Conservation (phyloP, 1,140 invertebrate genomes). For the Ceratitis capitata region DNA sequence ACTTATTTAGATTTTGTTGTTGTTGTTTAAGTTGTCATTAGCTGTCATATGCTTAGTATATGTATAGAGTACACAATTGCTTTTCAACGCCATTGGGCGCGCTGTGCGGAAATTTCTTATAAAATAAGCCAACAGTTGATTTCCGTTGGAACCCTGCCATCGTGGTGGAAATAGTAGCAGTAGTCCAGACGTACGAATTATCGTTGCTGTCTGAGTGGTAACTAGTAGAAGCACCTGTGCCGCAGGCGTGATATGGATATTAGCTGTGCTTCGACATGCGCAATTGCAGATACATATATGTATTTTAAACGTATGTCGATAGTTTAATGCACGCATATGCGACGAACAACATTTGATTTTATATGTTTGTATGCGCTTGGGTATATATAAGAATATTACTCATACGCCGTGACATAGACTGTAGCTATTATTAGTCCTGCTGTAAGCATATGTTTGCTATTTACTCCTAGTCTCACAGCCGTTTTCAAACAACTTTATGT, state of each 20-base stretch:
- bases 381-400: background rate
- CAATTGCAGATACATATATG: background rate
- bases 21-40: conserved; percentile 2
- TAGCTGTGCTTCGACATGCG: background rate
- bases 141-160: background rate
- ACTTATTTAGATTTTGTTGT: background rate
- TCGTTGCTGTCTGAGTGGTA: no score
- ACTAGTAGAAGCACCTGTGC: background rate
- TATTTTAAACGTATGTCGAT: background rate
- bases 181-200: no score
- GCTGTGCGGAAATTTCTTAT: background rate
- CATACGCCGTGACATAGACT: background rate
- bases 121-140: background rate
- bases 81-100: background rate
- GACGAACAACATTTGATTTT: background rate
- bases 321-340: background rate
- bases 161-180: no score
- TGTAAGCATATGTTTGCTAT: background rate
- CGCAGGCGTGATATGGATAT: background rate
- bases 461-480: no score
- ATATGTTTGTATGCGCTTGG: background rate
- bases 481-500: background rate
- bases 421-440: background rate
- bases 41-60: no score
- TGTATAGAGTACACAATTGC: no score